phyloP scores from a whole-genome alignment of 1,140 invertebrate species.

The Euborellia annulipes region DNA sequence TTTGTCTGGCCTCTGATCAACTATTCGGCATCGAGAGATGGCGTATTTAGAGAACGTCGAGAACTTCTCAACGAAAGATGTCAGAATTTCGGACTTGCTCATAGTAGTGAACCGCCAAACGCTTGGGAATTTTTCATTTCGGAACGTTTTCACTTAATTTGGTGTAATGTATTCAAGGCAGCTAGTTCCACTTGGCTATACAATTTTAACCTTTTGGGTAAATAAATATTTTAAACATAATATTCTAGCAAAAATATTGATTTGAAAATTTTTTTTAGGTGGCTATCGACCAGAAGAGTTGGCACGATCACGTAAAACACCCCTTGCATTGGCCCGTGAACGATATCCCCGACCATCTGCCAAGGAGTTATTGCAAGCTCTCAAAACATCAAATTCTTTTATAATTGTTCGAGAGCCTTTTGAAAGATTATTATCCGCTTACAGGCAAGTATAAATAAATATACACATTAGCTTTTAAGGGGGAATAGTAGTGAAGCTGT shows the following conservation, averaged over 20 bases:
- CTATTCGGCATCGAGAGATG: too few relatives aligned
- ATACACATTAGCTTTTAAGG: too few relatives aligned
- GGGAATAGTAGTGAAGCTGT: too few relatives aligned
- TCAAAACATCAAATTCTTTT: constrained; percentile 19
- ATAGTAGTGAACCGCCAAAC: constrained; percentile 13
- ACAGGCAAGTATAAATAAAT: too few relatives aligned
- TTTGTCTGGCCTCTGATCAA: too few relatives aligned
- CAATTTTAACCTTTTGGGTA: constrained; percentile 17
- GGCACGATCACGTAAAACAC: constrained; percentile 17
- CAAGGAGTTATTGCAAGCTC: constrained; percentile 9
- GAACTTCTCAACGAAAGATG: too few relatives aligned
- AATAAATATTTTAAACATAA: neutral
- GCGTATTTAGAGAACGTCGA: too few relatives aligned
- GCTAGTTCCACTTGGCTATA: constrained; percentile 24
- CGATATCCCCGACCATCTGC: constrained; percentile 15
- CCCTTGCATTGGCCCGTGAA: constrained; percentile 17
- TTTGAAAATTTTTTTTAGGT: constrained; percentile 8
- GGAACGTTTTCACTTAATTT: constrained; percentile 15
- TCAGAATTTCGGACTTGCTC: constrained; percentile 13
- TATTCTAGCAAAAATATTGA: neutral
- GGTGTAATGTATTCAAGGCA: constrained; percentile 26
- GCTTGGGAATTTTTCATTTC: constrained; percentile 21
- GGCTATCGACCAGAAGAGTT: constrained; percentile 20
- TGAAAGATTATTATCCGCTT: constrained; percentile 34
- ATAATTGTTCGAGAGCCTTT: constrained; percentile 35